Base-by-base conservation (phyloP, 1,140 invertebrate species). In the Stenopsyche tienmushanensis region DNA sequence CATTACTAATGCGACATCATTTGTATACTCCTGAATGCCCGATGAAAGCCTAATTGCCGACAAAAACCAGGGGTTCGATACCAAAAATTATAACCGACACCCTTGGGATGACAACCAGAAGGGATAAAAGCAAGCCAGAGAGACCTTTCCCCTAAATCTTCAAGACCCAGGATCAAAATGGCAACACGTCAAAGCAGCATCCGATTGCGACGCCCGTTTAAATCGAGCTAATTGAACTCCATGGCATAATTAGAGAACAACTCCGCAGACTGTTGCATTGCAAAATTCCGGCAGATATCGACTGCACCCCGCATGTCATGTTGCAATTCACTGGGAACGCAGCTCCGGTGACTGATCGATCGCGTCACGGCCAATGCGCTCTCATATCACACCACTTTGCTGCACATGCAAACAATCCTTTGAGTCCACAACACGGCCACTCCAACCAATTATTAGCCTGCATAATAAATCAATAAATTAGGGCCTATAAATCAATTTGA, bases 291-390 rank as follows among this genome's bases (percentile, higher is more conserved):
- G 29, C 29, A 13, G 13, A 13, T 34, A 13, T 34, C n/a, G 29
- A 34, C 5, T 34, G 29, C 29, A 13, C 29, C 29, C 29, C 29
- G 5, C 5, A 13, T 13, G 29, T 34, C 29, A 34, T 13, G 29
- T 34, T 47, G 57, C 57, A 60, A 57, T 44, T 57, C 34, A 26
- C 44, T 54, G 13, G 50, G 21, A 42, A 53, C 55, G 49, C 62
- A 55, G 39, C 17, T 53, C 34, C 20, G 41, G 47, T 53, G 53
- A 65, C 39, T 65, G 63, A 65, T 65, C 63, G 63, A 65, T 65
- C 39, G 63, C 63, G 52, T 65, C 63, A 65, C 42, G 53, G 63
- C 23, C 53, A 52, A 47, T 41, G 41, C 53, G 41, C 63, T 41
- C 42, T 60, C 57, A 60, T 47, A 60, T 47, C 42, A 60, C 20